Evolutionary conservation across 2,113 vertebrate species (phyloP).

Genomic region (Cygnus buccinator): DNA sequence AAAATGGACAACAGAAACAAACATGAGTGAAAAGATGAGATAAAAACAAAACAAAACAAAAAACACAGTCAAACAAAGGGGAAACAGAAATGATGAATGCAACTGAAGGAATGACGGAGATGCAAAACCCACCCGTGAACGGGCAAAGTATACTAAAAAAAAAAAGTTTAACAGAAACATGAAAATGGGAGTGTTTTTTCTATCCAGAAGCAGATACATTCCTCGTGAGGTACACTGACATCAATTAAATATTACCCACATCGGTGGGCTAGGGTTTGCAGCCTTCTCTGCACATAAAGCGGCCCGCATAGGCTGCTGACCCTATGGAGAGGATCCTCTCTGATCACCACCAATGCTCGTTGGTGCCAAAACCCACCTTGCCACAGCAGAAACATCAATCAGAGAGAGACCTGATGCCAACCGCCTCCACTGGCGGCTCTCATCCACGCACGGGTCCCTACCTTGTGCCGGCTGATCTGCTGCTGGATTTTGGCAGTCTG

Average conservation of each 20-base stretch:
- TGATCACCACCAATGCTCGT: too few species aligned
- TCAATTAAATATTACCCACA: neutral
- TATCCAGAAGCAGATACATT: neutral
- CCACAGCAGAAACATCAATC: neutral
- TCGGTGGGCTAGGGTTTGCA: neutral
- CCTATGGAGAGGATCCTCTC: neutral
- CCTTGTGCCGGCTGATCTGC: constrained; percentile 96
- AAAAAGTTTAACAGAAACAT: neutral
- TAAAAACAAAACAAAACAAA: neutral
- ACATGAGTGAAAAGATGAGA: constrained; percentile 20
- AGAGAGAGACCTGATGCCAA: neutral
- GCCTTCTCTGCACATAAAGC: neutral
- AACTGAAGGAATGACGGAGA: constrained; percentile 62
- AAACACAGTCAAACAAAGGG: neutral
- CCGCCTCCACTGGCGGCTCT: neutral
- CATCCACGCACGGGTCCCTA: constrained; percentile 13
- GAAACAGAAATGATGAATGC: neutral
- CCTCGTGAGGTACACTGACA: neutral
- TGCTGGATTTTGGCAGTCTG: constrained; percentile 97
- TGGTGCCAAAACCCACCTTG: neutral
- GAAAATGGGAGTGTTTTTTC: neutral
- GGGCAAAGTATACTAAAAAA: constrained; percentile 8
- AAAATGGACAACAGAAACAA: constrained; percentile 82
- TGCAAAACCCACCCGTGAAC: neutral
- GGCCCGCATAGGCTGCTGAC: neutral